Conservation (phyloP, 2,797 vertebrate genomes). For the Catharus ustulatus region DNA sequence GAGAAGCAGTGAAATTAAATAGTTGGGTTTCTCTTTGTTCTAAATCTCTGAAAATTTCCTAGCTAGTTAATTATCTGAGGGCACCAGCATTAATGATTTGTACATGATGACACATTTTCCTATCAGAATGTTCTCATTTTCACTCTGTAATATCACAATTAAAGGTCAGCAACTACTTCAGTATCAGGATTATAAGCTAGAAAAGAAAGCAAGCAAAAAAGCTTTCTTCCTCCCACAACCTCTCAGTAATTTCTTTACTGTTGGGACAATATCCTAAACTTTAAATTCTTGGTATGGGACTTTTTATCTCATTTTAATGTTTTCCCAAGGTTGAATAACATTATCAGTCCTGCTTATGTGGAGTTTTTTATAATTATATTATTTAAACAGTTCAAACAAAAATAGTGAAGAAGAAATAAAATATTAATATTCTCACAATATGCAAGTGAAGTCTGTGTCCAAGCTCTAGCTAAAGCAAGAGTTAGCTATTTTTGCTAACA, state of each 20-base stretch:
- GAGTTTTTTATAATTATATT: neutral
- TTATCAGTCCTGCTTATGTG: neutral
- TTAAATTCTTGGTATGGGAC: neutral
- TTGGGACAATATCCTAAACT: neutral
- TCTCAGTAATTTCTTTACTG: neutral
- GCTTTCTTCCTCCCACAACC: neutral
- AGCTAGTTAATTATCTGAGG: neutral
- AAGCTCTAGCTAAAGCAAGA: neutral
- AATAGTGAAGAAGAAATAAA: neutral
- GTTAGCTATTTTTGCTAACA: neutral
- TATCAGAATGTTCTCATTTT: neutral
- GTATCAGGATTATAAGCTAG: neutral
- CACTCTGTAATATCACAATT: neutral
- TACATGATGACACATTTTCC: neutral
- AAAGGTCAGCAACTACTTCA: constrained; percentile 12
- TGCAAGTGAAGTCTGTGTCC: neutral
- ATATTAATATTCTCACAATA: neutral
- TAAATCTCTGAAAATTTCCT: neutral
- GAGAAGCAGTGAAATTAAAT: neutral
- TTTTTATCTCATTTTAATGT: neutral
- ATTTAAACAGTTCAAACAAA: neutral
- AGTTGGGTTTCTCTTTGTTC: neutral
- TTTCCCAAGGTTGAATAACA: neutral
- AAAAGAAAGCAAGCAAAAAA: neutral
- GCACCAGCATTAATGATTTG: neutral